Conservation (phyloP, 2,888 invertebrate species). For the Caenorhabditis virilis region DNA sequence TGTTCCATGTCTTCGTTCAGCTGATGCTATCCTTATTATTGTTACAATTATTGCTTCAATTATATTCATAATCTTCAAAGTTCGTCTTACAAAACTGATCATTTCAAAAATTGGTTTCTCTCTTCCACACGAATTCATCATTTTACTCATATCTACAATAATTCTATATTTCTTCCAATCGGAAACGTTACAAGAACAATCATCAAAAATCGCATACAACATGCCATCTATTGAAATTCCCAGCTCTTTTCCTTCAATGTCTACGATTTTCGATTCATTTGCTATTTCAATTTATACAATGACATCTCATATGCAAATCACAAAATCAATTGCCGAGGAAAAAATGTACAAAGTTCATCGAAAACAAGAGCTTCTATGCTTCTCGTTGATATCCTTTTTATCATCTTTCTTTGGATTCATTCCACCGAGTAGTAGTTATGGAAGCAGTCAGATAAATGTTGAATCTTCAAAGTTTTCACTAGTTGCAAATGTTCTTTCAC, state of each 20-base stretch:
- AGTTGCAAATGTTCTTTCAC: slow-evolving; percentile 33
- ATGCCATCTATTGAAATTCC: neutral
- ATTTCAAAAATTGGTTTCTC: slow-evolving; percentile 21
- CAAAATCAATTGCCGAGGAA: slow-evolving; percentile 37
- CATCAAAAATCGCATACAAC: neutral
- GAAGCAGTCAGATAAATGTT: slow-evolving; percentile 44
- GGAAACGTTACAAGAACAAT: no score
- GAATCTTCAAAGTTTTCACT: slow-evolving; percentile 45
- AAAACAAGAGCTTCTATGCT: slow-evolving; percentile 46
- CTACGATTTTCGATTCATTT: slow-evolving; percentile 34
- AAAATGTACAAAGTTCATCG: slow-evolving; percentile 46
- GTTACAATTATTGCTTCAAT: slow-evolving; percentile 22
- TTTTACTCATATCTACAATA: slow-evolving; percentile 20
- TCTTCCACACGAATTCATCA: slow-evolving; percentile 32
- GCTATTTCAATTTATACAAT: slow-evolving; percentile 45
- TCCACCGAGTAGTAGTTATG: slow-evolving; percentile 39
- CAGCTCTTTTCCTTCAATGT: slow-evolving; percentile 9
- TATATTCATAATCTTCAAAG: slow-evolving; percentile 31
- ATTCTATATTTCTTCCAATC: slow-evolving; percentile 18
- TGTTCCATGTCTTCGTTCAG: slow-evolving; percentile 30
- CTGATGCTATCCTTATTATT: slow-evolving; percentile 22
- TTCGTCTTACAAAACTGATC: slow-evolving; percentile 19
- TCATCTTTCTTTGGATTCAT: slow-evolving; percentile 36
- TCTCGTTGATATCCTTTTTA: slow-evolving; percentile 39
- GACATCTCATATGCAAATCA: slow-evolving; percentile 39